Evolutionary conservation across 2,888 invertebrate species (phyloP), one percentile per base, ranked within the genome.

Genomic region (Kuschelorhynchus macadamiae): DNA sequence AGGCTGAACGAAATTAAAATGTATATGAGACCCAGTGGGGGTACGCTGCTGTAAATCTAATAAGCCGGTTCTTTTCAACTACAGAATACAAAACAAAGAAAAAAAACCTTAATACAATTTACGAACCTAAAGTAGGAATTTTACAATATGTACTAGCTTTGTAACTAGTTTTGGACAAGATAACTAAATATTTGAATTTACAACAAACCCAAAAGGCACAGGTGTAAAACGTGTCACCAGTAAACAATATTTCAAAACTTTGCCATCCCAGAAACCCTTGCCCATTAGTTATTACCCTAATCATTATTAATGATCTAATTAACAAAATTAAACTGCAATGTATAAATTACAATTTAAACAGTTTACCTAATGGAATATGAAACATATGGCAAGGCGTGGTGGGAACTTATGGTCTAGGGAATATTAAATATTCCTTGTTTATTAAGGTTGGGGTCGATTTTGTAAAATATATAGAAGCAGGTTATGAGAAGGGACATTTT

Each of bases 221-320:
- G 64, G 56, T 64, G 56, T 44, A 44, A 64, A 56, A 49, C 49
- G 33, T 64, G 32, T 59, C 53, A 53, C 42, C 44, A 63, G 20
- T 21, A 44, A 14, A 36, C 60, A 14, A 55, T 63, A 64, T 56
- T 46, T 56, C 61, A 46, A 47, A 64, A 64, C 49, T 56, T 64
- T 41, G 21, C 44, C 32, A 44, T 33, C 44, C 33, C 32, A 42
- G 12, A 32, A 20, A n/a, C 55, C 56, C 36, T 17, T 44, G 14
- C 36, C 32, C 49, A 55, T 56, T 55, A 56, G 49, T 56, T 41
- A 64, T 18, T 30, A 39, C 44, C 30, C 36, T 63, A 56, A 63
- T 63, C 47, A 47, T 55, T 55, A 63, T 63, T 63, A 55, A 63
- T 47, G 63, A 36, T n/a, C 30, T 53, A 63, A 55, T 63, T 63